Percentiles rank a stretch among this genome's conserved stretches.
phyloP scores from a whole-genome alignment of 2,113 vertebrate genomes.

The Rousettus leschenaultii region DNA sequence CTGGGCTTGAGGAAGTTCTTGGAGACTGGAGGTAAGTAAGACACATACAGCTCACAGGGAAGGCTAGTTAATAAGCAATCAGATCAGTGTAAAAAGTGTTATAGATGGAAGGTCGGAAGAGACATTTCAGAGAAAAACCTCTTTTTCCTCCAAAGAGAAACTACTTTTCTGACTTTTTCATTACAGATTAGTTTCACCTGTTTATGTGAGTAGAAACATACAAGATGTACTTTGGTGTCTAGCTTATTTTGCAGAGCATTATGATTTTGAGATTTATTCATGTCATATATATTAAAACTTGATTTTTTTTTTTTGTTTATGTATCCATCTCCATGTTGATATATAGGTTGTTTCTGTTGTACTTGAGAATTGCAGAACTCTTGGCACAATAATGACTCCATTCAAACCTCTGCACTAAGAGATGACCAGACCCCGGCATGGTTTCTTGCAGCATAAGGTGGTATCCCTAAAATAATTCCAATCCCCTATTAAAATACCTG shows the following conservation, averaged over 20 bases:
- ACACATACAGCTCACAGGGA: accelerated
- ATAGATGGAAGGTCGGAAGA: neutral
- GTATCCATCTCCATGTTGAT: neutral
- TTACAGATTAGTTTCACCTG: neutral
- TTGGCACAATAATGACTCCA: neutral
- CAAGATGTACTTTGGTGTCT: neutral
- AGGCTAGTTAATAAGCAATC: neutral
- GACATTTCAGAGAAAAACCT: accelerated
- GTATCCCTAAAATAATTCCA: neutral
- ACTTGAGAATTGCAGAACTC: neutral
- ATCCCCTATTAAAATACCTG: neutral
- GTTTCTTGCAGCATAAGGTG: neutral
- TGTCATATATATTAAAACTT: neutral
- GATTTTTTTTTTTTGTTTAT: neutral
- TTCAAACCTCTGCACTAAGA: neutral
- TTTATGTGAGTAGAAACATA: neutral
- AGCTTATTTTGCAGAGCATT: neutral
- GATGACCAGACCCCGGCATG: neutral
- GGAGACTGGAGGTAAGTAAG: neutral
- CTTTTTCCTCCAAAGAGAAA: neutral
- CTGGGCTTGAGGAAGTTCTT: neutral
- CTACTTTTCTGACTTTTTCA: neutral
- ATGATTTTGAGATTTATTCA: neutral
- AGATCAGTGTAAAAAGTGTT: accelerated
- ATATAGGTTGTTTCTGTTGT: neutral